phyloP scores from a whole-genome alignment of 1,140 invertebrate species.

The Hylaeus volcanicus region DNA sequence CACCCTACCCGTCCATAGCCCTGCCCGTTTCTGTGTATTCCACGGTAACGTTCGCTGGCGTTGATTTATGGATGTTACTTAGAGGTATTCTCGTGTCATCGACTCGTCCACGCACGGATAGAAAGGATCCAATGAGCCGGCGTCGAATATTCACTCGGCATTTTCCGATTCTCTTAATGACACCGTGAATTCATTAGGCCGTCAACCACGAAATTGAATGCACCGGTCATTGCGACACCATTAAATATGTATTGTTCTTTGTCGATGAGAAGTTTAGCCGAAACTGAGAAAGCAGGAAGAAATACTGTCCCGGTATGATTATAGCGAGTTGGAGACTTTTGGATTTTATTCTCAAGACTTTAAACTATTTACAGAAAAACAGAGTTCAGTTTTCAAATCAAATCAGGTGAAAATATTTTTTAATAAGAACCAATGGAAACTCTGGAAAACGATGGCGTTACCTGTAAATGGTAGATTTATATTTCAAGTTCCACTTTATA shows the following conservation, averaged over 20 bases:
- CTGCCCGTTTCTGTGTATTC: not conserved
- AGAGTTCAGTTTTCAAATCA: too few species aligned
- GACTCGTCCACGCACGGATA: not conserved
- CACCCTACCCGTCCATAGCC: not conserved
- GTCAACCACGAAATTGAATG: not conserved
- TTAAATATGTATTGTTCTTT: not conserved
- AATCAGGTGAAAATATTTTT: too few species aligned
- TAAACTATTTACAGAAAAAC: too few species aligned
- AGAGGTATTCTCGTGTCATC: slow-evolving; percentile 13
- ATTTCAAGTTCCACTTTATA: too few species aligned
- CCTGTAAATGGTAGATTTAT: too few species aligned
- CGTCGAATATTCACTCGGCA: not conserved
- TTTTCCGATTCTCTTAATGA: slow-evolving; percentile 1
- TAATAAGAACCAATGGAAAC: too few species aligned
- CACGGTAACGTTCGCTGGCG: slow-evolving; percentile 1
- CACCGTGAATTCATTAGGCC: not conserved
- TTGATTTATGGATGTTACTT: slow-evolving; percentile 36
- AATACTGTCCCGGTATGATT: too few species aligned
- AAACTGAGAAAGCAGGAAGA: too few species aligned
- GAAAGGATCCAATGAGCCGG: not conserved
- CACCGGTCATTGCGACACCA: not conserved
- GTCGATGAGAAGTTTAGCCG: not conserved
- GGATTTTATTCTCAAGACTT: too few species aligned
- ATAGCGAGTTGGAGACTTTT: too few species aligned
- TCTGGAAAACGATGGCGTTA: too few species aligned